A percentile compares a stretch with the other conserved stretches of the same genome.
Evolutionary conservation across 53 echinoderm and acorn worm species (phyloP).

Genomic region (Arbacia lixula): DNA sequence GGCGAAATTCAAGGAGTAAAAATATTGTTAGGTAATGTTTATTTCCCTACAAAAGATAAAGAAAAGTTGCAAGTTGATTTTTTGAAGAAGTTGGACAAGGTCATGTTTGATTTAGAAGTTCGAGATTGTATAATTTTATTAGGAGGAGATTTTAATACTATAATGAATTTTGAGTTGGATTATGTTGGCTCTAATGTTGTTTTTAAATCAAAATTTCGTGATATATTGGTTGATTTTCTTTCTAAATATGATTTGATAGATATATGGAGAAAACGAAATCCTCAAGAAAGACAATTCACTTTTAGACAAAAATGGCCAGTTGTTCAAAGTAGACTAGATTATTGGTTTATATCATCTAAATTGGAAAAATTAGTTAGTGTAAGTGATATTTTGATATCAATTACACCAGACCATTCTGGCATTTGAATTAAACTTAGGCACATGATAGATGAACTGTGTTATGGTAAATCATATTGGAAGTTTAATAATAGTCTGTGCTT

Average conservation of each 20-base stretch:
- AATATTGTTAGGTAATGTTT: background rate
- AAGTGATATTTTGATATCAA: background rate
- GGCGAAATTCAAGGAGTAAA: too few species aligned
- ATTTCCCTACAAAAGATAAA: too few species aligned
- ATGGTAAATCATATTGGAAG: background rate
- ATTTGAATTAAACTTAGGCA: too few species aligned
- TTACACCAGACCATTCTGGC: too few species aligned
- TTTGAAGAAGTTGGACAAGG: background rate
- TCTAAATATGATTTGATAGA: background rate
- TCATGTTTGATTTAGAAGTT: background rate
- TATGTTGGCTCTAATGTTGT: background rate
- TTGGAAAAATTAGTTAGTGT: background rate
- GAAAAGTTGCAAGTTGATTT: background rate
- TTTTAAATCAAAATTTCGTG: background rate
- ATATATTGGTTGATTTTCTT: too few species aligned
- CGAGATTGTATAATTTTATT: background rate
- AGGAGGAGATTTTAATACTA: too few species aligned
- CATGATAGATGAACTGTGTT: background rate
- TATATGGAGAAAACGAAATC: background rate
- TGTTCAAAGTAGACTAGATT: background rate
- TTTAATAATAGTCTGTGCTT: too few species aligned
- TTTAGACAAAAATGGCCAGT: background rate
- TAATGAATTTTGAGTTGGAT: background rate
- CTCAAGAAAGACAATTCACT: background rate
- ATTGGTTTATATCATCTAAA: background rate